Evolutionary conservation across 2,113 vertebrate species (phyloP).

Genomic region (Alligator mississippiensis): DNA sequence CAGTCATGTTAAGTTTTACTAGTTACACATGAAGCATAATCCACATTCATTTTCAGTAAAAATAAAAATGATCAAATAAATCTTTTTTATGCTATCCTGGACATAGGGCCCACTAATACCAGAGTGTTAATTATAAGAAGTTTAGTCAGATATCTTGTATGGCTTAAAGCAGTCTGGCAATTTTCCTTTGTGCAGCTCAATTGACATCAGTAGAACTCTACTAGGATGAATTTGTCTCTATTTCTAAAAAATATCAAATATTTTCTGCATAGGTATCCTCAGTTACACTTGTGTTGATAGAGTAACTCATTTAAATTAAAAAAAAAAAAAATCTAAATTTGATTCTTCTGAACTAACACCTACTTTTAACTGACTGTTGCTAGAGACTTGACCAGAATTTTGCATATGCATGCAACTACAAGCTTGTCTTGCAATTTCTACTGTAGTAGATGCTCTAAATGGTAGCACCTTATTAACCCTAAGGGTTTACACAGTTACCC

Average conservation of each 20-base stretch:
- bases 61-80: not conserved
- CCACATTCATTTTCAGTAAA: not conserved
- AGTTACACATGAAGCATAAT: not conserved
- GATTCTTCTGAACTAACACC: not conserved
- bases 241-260: not conserved
- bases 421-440: not conserved
- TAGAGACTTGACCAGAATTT: not conserved
- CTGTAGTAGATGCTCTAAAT: not conserved
- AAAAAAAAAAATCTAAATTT: not conserved
- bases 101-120: not conserved
- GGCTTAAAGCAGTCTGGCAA: not conserved
- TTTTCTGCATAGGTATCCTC: accelerated
- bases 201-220: not conserved
- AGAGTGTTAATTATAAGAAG: not conserved
- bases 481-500: not conserved
- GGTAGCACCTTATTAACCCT: not conserved
- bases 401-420: not conserved
- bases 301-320: not conserved
- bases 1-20: not conserved
- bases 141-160: not conserved
- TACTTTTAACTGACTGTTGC: not conserved
- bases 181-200: slow-evolving; percentile 1
- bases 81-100: not conserved
- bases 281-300: not conserved
- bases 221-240: not conserved